These are phyloP conservation scores for Ophion obscuratus DNA, from an alignment of 2,888 invertebrate species.

Conservation along the genomic window DNA sequence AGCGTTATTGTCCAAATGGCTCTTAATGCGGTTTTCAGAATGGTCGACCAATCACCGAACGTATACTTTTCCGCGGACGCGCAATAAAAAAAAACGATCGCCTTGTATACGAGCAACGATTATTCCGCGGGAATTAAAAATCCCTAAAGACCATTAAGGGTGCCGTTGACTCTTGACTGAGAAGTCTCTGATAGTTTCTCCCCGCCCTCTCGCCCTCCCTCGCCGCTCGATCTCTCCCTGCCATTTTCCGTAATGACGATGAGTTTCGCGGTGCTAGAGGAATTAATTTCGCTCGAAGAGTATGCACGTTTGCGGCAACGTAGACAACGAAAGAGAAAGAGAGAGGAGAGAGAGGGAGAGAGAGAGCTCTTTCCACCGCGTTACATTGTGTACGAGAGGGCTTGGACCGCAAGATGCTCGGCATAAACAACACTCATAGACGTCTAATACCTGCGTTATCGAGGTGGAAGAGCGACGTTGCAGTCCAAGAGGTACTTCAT, in stretches of 20 bases:
- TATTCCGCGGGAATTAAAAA: no score
- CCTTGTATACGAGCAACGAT: no score
- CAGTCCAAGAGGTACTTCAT: constrained; percentile 5
- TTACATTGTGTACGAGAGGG: not conserved
- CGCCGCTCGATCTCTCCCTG: not conserved
- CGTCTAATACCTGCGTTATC: constrained; percentile 70
- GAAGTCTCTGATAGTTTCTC: not conserved
- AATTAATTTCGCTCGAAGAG: constrained; percentile 29
- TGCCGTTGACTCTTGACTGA: not conserved
- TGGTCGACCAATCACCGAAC: no score
- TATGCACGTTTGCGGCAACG: not conserved
- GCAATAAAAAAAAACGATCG: no score
- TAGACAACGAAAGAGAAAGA: no score
- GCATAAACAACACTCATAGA: constrained; percentile 74
- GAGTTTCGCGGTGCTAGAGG: constrained; percentile 35
- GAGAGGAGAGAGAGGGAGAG: no score
- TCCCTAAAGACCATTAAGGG: no score
- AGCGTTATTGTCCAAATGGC: no score
- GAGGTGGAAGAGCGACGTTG: constrained; percentile 24
- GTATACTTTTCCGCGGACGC: no score
- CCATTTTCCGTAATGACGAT: constrained; percentile 41
- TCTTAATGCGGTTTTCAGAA: no score
- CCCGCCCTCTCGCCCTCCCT: constrained; percentile 3
- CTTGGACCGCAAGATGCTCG: constrained; percentile 44
- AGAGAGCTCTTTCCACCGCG: not conserved